Evolutionary conservation across 2,888 invertebrate species (phyloP), one percentile per base, ranked within the genome.

Genomic region (Agonopterix arenella): DNA sequence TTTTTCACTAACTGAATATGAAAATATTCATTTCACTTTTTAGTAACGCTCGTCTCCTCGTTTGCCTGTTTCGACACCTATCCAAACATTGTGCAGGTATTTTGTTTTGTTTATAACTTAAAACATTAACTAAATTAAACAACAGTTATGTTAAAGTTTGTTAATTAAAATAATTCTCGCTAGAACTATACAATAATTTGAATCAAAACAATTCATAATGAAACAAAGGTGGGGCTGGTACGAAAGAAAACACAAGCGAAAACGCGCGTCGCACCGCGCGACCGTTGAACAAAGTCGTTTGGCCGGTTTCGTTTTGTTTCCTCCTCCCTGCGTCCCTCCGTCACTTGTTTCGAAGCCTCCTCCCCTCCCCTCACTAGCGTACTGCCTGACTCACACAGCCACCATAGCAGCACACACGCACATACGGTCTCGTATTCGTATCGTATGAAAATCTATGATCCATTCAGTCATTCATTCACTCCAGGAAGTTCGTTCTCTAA

Each of bases 261-360:
- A 69, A 78, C 80, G 75, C 74, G 73, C 81, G 81, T 84, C 76
- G 74, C 66, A 59, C 72, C 62, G 77, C 74, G 72, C 86, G 83
- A 84, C 89, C 88, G 89, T 88, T 88, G 85, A 68, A 77, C 76
- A 78, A 79, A 85, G 86, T 79, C 69, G 88, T 86, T 84, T 79
- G 81, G 80, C 86, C 84, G 84, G 89, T 88, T 89, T 80, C 61
- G 68, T 70, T 60, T 66, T 64, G 60, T 71, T 72, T 66, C 68
- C 67, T 65, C 70, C 64, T 68, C 60, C 64, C 54, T 61, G 68
- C 73, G 73, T 66, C 77, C 67, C 73, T 70, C 76, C 67, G 63
- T 69, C 66, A 60, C 66, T 66, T 60, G 60, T 61, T 69, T 72
- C 73, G 66, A 80, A 84, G 80, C 84, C 82, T 83, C 74, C 76